Base-by-base conservation (phyloP, 2,888 invertebrate species). In the Caenorhabditis panamensis region DNA sequence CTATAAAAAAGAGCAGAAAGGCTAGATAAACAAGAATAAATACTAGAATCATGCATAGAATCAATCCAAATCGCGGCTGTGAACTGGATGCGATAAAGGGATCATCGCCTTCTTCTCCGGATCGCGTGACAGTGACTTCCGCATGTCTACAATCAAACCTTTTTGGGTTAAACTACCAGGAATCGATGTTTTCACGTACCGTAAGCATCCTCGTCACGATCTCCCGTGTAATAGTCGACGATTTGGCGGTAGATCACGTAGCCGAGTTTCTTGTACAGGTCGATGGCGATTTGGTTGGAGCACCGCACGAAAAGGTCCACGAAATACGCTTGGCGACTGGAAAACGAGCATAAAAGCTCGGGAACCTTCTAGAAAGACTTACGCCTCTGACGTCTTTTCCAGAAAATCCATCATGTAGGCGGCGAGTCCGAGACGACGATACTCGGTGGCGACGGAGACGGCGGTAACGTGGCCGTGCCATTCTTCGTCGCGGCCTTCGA, bases 391-490 rank as follows among this genome's bases (percentile, higher is more conserved):
- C 72, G 96, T 95, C 91, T 96, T 95, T 93, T 99, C 99, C 61
- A 99, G 92, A 87, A 95, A 95, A 89, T 94, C 95, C 96, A 99
- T 99, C 56, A 99, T 93, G 66, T 95, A 94, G 5, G 95, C 96
- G 47, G 97, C 98, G 66, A 99, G 93, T 1, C 97, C 97, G 13
- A 97, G 92, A 85, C 98, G 93, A 0, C 84, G 72, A 90, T 95
- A 98, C 90, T 96, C 95, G 1, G 97, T 96, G 4, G 97, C 95
- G 1, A 99, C 97, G 6, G 97, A 97, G 44, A 99, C 92, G 1
- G 98, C 98, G 53, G 99, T 99, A 11, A 99, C 98, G 92, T 99
- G 99, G 0, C 99, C 99, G 93, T 99, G 99, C 97, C 97, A 99
- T 91, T 96, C 95, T 87, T 97, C 96, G 63, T 95, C 95, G 86